phyloP scores from a whole-genome alignment of 2,797 vertebrate genomes.

The Myotis planiceps region DNA sequence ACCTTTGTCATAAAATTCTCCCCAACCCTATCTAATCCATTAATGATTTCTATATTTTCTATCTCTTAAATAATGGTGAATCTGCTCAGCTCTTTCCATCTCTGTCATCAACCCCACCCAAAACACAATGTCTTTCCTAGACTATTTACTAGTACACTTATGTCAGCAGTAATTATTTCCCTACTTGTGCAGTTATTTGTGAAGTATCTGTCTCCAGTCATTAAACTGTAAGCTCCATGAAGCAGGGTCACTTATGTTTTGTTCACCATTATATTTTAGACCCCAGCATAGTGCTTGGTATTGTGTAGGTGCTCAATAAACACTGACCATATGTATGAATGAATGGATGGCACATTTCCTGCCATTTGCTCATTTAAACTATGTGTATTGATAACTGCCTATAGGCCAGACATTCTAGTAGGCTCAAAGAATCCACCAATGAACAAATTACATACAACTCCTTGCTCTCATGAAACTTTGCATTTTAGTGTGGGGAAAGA shows the following conservation, averaged over 20 bases:
- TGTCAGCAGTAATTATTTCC: not conserved
- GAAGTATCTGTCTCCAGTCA: not conserved
- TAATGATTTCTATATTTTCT: not conserved
- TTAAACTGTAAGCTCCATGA: not conserved
- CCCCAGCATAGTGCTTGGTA: not conserved
- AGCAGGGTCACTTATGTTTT: not conserved
- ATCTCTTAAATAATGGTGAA: conserved; percentile 1
- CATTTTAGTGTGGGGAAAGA: not conserved
- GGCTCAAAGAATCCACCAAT: not conserved
- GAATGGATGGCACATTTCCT: not conserved
- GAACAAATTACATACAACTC: not conserved
- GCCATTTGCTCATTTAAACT: not conserved
- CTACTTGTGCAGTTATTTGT: not conserved
- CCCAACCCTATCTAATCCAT: not conserved
- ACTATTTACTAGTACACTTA: not conserved
- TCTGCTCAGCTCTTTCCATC: not conserved
- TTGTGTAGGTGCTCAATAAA: not conserved
- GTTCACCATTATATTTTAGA: not conserved
- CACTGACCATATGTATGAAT: not conserved
- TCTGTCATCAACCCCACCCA: not conserved
- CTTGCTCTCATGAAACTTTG: not conserved
- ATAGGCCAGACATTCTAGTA: not conserved
- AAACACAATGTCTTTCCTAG: not conserved
- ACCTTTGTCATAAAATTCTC: not conserved
- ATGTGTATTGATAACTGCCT: not conserved